phyloP scores from a whole-genome alignment of 2,797 vertebrate species.

The Anniella stebbinsi region DNA sequence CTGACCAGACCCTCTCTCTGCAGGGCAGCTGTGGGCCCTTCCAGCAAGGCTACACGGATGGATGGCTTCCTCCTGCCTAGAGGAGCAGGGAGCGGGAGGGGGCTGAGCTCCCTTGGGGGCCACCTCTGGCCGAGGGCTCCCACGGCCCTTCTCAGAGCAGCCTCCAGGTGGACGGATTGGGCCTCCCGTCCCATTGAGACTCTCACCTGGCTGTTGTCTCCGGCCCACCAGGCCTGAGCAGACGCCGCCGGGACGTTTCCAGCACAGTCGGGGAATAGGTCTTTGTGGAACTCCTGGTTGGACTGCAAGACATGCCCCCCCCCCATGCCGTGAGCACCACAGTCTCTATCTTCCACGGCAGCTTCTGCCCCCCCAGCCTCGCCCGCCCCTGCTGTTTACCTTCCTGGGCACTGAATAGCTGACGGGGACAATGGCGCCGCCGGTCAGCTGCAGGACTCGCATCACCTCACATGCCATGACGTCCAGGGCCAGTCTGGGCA shows the following conservation, averaged over 20 bases:
- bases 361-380: accelerated
- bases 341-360: too few relatives aligned
- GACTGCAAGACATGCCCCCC: slow-evolving; percentile 67
- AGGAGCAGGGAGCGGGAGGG: neutral
- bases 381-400: slow-evolving; percentile 73
- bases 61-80: too few relatives aligned
- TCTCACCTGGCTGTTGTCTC: slow-evolving; percentile 88
- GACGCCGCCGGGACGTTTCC: slow-evolving; percentile 82
- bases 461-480: slow-evolving; percentile 91
- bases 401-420: slow-evolving; percentile 93
- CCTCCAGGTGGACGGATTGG: neutral
- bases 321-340: neutral
- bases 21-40: neutral
- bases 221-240: slow-evolving; percentile 89
- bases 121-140: too few relatives aligned
- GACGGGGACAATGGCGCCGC: slow-evolving; percentile 87
- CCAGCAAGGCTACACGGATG: too few relatives aligned
- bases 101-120: too few relatives aligned
- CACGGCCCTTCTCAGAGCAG: neutral
- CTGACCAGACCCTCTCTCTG: neutral
- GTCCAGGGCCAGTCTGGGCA: slow-evolving; percentile 87
- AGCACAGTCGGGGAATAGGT: slow-evolving; percentile 89
- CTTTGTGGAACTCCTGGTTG: slow-evolving; percentile 88
- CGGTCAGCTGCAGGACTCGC: slow-evolving; percentile 89
- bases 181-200: accelerated